These are phyloP conservation scores for Gryllus longicercus DNA, from an alignment of 2,888 invertebrate species.

Conservation along the genomic window DNA sequence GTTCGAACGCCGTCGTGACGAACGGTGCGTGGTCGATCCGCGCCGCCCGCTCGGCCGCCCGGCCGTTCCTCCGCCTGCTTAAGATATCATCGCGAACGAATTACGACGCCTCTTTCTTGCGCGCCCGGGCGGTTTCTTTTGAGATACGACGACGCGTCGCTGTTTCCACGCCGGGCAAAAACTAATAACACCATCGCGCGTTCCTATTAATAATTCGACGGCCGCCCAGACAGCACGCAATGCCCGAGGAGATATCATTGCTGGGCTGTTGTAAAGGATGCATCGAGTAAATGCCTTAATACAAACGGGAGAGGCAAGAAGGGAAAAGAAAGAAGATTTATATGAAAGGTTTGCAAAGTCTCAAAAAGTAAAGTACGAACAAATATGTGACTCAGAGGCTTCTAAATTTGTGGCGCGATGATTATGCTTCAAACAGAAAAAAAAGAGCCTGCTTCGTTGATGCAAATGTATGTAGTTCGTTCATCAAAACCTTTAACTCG, in stretches of 20 bases:
- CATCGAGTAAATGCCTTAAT: too few relatives aligned
- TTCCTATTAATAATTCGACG: conserved; percentile 9
- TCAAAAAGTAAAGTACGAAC: too few relatives aligned
- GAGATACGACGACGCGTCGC: not conserved
- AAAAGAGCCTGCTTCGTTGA: too few relatives aligned
- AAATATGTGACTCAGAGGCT: too few relatives aligned
- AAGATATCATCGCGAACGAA: conserved; percentile 2
- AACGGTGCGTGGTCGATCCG: not conserved
- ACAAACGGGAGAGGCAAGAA: not conserved
- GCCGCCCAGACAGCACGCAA: not conserved
- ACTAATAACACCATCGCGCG: conserved; percentile 17
- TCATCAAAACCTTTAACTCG: too few relatives aligned
- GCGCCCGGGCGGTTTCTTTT: not conserved
- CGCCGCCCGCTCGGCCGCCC: not conserved
- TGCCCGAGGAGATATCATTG: not conserved
- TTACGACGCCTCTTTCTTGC: conserved; percentile 6
- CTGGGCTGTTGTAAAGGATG: too few relatives aligned
- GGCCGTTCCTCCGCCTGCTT: not conserved
- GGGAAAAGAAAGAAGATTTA: not conserved
- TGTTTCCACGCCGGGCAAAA: not conserved
- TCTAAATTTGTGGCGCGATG: too few relatives aligned
- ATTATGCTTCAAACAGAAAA: too few relatives aligned
- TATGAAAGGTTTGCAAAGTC: too few relatives aligned
- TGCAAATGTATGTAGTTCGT: too few relatives aligned
- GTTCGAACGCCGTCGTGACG: conserved; percentile 1